Evolutionary conservation across 64 coral and sea anemone species (phyloP).

Genomic region (Platygyra sinensis): DNA sequence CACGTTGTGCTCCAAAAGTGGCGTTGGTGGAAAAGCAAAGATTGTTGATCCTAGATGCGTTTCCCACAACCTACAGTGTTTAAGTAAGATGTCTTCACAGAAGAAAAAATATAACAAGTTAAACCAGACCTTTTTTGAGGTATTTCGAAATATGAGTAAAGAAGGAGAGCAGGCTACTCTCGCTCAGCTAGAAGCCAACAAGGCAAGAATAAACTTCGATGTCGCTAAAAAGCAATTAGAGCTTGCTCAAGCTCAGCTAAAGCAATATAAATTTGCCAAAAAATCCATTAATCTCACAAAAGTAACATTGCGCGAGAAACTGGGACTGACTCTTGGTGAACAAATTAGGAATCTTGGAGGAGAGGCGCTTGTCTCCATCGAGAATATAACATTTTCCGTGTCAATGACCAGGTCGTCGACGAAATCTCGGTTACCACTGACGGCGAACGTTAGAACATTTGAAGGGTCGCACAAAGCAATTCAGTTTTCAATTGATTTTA

Average conservation of each 20-base stretch:
- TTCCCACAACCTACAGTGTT: background rate
- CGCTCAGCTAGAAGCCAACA: conserved; percentile 24
- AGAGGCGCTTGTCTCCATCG: conserved; percentile 8
- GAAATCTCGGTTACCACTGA: conserved; percentile 11
- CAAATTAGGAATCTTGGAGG: background rate
- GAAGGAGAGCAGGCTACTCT: background rate
- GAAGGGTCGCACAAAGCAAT: background rate
- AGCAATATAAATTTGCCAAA: conserved; percentile 1
- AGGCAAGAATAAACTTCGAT: background rate
- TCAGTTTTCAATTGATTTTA: conserved; percentile 49
- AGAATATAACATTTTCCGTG: conserved; percentile 4
- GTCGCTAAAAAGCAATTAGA: background rate
- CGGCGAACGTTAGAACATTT: background rate
- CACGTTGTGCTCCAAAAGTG: background rate
- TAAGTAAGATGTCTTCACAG: background rate
- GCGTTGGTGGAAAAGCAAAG: background rate
- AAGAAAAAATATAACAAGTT: background rate
- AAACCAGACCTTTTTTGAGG: background rate
- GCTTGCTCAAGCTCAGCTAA: background rate
- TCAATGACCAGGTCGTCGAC: background rate
- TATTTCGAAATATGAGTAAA: background rate
- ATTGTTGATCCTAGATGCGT: conserved; percentile 21
- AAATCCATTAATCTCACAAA: background rate
- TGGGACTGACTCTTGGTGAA: background rate
- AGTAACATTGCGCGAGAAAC: background rate